Evolutionary conservation across 1,140 invertebrate species (phyloP).

Genomic region (Drosophila bocqueti): DNA sequence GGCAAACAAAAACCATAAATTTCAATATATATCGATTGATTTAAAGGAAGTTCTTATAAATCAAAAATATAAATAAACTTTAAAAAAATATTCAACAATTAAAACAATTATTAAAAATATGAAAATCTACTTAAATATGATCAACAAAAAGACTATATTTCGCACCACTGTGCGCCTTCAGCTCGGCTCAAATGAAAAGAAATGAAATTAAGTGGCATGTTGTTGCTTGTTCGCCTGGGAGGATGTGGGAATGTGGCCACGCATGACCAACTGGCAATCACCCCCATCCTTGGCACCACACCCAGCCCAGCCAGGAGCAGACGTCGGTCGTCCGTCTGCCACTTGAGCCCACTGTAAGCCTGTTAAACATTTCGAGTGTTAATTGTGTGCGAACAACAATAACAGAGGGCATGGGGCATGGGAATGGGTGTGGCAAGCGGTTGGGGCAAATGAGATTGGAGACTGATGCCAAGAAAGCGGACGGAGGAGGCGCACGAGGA

Average conservation of each 20-base stretch:
- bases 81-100: not conserved
- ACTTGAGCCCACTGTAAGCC: constrained; percentile 63
- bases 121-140: not conserved
- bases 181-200: constrained; percentile 61
- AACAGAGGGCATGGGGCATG: constrained; percentile 31
- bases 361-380: constrained; percentile 75
- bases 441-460: constrained; percentile 6
- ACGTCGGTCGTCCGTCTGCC: constrained; percentile 13
- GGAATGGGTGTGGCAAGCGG: not conserved
- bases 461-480: not conserved
- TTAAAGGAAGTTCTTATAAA: no score
- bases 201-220: constrained; percentile 79
- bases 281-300: not conserved
- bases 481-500: not conserved
- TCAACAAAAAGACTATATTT: not conserved
- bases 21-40: not conserved
- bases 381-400: constrained; percentile 76
- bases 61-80: no score
- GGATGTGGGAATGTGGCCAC: constrained; percentile 33
- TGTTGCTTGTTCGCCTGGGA: constrained; percentile 34
- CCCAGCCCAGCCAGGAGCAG: not conserved
- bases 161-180: constrained; percentile 44
- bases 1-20: not conserved
- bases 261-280: constrained; percentile 54
- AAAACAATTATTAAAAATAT: not conserved